Evolutionary conservation across 2,888 invertebrate species (phyloP).

Genomic region (Brenthis ino): DNA sequence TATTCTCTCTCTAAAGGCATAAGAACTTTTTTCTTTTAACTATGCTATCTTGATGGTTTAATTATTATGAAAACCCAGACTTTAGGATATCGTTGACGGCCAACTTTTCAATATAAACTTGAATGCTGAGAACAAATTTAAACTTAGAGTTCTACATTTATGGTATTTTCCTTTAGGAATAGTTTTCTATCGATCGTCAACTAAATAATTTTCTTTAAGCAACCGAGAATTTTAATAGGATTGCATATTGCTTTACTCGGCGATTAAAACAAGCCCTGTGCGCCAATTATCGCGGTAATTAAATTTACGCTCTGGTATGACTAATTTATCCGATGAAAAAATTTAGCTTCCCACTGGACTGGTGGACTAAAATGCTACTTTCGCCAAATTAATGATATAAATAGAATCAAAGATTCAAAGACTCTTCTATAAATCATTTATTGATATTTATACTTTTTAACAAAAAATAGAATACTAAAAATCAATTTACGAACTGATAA

Average conservation of each 20-base stretch:
- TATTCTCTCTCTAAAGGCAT: too few species aligned
- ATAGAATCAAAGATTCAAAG: background rate
- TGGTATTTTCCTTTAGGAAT: conserved; percentile 31
- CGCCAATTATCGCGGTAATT: conserved; percentile 73
- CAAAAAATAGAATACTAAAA: too few species aligned
- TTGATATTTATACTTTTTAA: too few species aligned
- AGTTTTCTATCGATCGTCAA: conserved; percentile 26
- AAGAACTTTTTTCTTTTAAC: too few species aligned
- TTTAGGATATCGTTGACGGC: too few species aligned
- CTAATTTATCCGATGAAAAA: conserved; percentile 69
- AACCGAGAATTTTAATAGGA: conserved; percentile 39
- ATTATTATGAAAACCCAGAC: too few species aligned
- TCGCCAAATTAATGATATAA: background rate
- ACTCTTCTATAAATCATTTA: too few species aligned
- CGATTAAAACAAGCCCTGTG: conserved; percentile 46
- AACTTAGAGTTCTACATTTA: conserved; percentile 23
- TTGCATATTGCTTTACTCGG: conserved; percentile 45
- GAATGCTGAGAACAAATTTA: background rate
- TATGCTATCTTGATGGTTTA: too few species aligned
- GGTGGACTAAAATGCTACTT: conserved; percentile 33
- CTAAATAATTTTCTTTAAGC: conserved; percentile 37
- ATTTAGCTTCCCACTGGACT: conserved; percentile 36
- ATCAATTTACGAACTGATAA: too few species aligned
- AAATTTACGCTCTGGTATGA: conserved; percentile 69
- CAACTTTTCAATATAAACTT: too few species aligned